phyloP scores from a whole-genome alignment of 2,888 invertebrate species.

The Serrognathus titanus region DNA sequence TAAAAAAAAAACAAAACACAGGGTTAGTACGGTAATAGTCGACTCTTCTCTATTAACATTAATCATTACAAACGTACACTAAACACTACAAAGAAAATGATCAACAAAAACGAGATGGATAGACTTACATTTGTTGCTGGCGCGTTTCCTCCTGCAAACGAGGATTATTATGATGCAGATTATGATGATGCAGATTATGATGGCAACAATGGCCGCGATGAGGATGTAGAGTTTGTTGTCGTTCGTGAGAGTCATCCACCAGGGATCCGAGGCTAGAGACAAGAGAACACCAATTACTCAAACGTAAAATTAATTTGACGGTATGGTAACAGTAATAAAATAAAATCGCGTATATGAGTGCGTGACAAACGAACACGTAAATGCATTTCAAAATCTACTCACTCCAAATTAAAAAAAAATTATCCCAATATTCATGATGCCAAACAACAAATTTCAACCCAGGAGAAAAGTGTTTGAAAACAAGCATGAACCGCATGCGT shows the following conservation, averaged over 20 bases:
- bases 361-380: too few species aligned
- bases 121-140: conserved; percentile 78
- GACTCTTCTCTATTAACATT: too few species aligned
- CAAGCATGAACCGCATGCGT: conserved; percentile 24
- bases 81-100: neutral
- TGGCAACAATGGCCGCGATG: conserved; percentile 64
- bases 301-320: too few species aligned
- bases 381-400: too few species aligned
- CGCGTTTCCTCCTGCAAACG: conserved; percentile 78
- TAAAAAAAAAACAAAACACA: conserved; percentile 32
- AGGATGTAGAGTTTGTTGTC: conserved; percentile 72
- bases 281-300: too few species aligned
- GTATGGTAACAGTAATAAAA: too few species aligned
- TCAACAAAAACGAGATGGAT: neutral
- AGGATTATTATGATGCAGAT: conserved; percentile 82
- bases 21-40: conserved; percentile 7
- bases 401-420: too few species aligned
- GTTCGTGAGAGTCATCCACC: conserved; percentile 76
- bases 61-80: conserved; percentile 15
- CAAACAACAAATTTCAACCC: conserved; percentile 22
- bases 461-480: conserved; percentile 36
- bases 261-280: conserved; percentile 67
- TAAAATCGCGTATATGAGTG: too few species aligned
- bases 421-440: neutral
- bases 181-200: conserved; percentile 67